Conservation (phyloP, 2,888 invertebrate species). For the Oxytorus armatus region DNA sequence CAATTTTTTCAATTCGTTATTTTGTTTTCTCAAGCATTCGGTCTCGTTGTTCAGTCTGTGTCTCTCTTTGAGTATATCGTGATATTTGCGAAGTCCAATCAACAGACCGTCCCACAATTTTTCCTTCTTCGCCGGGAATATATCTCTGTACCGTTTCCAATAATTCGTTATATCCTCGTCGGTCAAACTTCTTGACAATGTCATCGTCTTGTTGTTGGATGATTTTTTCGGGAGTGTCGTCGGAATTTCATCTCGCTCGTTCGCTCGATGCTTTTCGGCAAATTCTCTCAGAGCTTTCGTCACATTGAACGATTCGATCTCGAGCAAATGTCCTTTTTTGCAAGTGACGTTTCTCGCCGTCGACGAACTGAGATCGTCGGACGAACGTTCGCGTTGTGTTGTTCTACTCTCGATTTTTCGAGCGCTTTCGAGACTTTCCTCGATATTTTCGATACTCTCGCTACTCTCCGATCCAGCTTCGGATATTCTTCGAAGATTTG, state of each 20-base stretch:
- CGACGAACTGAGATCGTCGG: slow-evolving; percentile 8
- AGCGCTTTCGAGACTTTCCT: slow-evolving; percentile 10
- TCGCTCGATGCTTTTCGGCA: slow-evolving; percentile 83
- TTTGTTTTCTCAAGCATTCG: slow-evolving; percentile 87
- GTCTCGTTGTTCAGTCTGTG: slow-evolving; percentile 89
- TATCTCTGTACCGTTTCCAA: slow-evolving; percentile 88
- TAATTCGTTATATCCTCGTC: slow-evolving; percentile 87
- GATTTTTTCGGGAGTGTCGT: slow-evolving; percentile 81
- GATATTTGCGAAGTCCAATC: slow-evolving; percentile 88
- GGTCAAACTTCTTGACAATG: slow-evolving; percentile 86
- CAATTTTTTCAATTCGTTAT: slow-evolving; percentile 89
- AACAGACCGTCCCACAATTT: slow-evolving; percentile 90
- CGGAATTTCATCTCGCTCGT: slow-evolving; percentile 70
- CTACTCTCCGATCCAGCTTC: slow-evolving; percentile 16
- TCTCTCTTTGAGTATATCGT: slow-evolving; percentile 88
- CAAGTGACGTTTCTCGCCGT: slow-evolving; percentile 72
- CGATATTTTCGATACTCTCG: slow-evolving; percentile 5
- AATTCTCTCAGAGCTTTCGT: slow-evolving; percentile 89
- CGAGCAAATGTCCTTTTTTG: slow-evolving; percentile 86
- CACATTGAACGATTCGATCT: slow-evolving; percentile 89
- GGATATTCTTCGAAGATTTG: neutral
- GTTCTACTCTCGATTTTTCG: slow-evolving; percentile 36
- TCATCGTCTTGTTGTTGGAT: slow-evolving; percentile 82
- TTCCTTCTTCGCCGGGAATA: slow-evolving; percentile 88
- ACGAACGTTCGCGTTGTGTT: slow-evolving; percentile 18